These are phyloP conservation scores for Apocrypta bakeri DNA, from an alignment of 1,140 invertebrate genomes.

Conservation along the genomic window DNA sequence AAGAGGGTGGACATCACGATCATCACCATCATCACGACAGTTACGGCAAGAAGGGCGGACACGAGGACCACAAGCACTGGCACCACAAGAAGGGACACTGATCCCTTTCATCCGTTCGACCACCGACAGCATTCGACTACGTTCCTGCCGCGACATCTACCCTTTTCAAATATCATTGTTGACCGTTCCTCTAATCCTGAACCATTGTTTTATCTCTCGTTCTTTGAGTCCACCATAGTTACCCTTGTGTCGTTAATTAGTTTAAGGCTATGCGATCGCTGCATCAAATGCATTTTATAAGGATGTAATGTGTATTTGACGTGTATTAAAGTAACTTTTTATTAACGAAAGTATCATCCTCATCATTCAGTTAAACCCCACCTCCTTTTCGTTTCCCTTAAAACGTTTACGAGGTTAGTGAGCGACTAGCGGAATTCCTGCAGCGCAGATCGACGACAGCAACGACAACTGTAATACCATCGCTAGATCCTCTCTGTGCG, in stretches of 20 bases:
- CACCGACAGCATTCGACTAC: background rate
- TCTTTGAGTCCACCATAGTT: background rate
- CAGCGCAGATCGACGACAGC: background rate
- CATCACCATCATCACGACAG: slow-evolving; percentile 63
- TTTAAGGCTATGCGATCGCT: slow-evolving; percentile 24
- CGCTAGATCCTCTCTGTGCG: background rate
- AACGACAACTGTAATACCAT: background rate
- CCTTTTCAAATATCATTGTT: background rate
- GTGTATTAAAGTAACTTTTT: slow-evolving; percentile 44
- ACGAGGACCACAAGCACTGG: slow-evolving; percentile 65
- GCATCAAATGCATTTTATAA: slow-evolving; percentile 28
- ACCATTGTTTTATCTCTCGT: background rate
- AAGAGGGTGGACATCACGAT: slow-evolving; percentile 65
- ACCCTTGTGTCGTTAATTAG: slow-evolving; percentile 26
- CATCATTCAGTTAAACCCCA: background rate
- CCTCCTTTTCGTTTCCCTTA: background rate
- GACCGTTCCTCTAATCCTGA: background rate
- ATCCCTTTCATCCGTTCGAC: background rate
- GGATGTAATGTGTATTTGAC: slow-evolving; percentile 4
- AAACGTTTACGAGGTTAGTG: background rate
- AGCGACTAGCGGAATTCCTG: background rate
- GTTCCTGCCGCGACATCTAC: background rate
- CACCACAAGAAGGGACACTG: slow-evolving; percentile 51
- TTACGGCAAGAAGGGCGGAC: slow-evolving; percentile 65
- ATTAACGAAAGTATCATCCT: slow-evolving; percentile 5